Base-by-base conservation (phyloP, 2,113 vertebrate species). In the Solenodon paradoxus region DNA sequence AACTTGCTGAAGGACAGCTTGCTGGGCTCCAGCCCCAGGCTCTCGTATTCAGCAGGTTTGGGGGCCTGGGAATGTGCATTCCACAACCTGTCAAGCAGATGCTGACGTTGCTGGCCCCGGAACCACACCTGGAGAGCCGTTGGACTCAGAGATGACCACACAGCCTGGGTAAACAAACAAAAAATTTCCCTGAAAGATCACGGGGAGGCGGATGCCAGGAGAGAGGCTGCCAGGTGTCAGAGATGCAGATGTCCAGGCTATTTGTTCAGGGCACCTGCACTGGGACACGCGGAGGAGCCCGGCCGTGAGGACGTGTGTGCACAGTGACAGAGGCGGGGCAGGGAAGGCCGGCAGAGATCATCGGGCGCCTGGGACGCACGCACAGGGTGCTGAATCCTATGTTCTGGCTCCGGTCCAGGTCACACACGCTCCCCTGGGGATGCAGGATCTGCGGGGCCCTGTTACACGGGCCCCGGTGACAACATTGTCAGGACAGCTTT, bases 391-490 rank as follows among this genome's bases (percentile, higher is more conserved):
- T 17, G 57, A 22, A 51, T 35, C n/a, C 28, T 5, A 0, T 1
- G 35, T 47, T 49, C 68, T 26, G 28, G 45, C 28, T 16, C 22
- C 42, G 19, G 15, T 12, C 35, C 32, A 6, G 86, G 63, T 49
- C 47, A 32, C 45, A 15, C 1, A 5, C 2, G 3, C 20, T 49
- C 49, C 32, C 3, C 4, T 6, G 15, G 26, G 20, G 9, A 24
- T 7, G 4, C 68, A 38, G 63, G 32, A 45, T 75, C 38, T 4
- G 51, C 0, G 13, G 66, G 40, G 22, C n/a, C 26, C 40, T 5
- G 1, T 2, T 8, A 24, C 30, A 0, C 6, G 26, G 16, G 42
- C 32, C 13, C n/a, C 47, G 2, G n/a, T 0, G 10, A 81, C 0
- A 3, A 40, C 68, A 5, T 2, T 4, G 35, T 26, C 9, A 64